Evolutionary conservation across 92 coral and sea anemone species (phyloP).

Genomic region (Paragorgia papillata): DNA sequence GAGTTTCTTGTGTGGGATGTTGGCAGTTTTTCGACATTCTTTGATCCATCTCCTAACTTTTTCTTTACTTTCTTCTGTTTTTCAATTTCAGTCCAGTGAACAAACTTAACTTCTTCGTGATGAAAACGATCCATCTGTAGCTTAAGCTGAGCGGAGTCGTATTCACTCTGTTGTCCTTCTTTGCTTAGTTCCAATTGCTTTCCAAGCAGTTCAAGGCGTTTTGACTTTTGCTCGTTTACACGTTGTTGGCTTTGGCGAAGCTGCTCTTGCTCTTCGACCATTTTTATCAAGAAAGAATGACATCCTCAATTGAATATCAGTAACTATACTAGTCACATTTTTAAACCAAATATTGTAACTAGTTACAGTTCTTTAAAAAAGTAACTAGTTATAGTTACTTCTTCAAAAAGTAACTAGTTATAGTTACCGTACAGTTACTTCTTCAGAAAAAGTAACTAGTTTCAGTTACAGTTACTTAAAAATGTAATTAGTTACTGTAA

Average conservation of each 20-base stretch:
- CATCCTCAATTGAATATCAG: no score
- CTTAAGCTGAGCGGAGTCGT: slow-evolving; percentile 23
- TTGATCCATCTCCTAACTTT: neutral
- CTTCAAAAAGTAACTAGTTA: no score
- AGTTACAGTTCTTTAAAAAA: no score
- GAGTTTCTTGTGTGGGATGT: neutral
- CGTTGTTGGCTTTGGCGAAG: slow-evolving; percentile 46
- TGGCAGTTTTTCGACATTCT: neutral
- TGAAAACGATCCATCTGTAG: slow-evolving; percentile 11
- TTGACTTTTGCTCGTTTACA: slow-evolving; percentile 67
- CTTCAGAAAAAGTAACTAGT: no score
- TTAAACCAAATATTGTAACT: no score
- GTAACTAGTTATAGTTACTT: no score
- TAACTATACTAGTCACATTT: no score
- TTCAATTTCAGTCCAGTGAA: neutral
- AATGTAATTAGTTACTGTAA: no score
- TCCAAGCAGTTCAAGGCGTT: slow-evolving; percentile 66
- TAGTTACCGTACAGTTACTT: no score
- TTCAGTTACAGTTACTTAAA: no score
- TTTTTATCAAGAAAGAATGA: slow-evolving; percentile 62
- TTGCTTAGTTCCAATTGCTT: slow-evolving; percentile 66
- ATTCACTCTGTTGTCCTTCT: slow-evolving; percentile 67
- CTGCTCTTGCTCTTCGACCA: slow-evolving; percentile 78
- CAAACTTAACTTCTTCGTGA: slow-evolving; percentile 5
- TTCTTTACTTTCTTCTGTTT: neutral